Conservation (phyloP, 2,888 invertebrate genomes). For the Amblyjoppa fuscipennis region DNA sequence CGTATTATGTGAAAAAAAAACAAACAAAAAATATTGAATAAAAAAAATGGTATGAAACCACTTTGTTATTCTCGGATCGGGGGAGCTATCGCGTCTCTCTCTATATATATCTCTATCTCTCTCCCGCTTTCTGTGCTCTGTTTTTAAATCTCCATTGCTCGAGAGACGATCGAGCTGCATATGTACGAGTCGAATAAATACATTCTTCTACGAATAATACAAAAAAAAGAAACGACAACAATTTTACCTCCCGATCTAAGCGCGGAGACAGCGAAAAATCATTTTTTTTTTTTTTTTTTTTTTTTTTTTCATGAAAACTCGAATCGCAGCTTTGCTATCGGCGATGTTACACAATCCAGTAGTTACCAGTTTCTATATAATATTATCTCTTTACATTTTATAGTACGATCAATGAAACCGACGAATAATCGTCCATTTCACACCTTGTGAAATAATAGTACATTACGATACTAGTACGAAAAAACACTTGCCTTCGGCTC, state of each 20-base stretch:
- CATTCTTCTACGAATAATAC: constrained; percentile 67
- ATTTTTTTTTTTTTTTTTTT: not conserved
- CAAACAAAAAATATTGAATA: constrained; percentile 44
- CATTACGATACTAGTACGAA: no score
- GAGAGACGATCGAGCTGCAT: constrained; percentile 35
- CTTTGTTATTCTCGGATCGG: constrained; percentile 50
- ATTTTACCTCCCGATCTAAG: not conserved
- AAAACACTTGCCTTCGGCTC: no score
- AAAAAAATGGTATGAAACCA: constrained; percentile 71
- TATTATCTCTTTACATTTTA: constrained; percentile 75
- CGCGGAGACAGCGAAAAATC: not conserved
- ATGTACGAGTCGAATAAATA: constrained; percentile 70
- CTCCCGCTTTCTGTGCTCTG: constrained; percentile 34
- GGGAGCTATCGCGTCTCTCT: constrained; percentile 1
- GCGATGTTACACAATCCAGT: constrained; percentile 78
- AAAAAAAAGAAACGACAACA: not conserved
- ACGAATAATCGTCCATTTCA: constrained; percentile 69
- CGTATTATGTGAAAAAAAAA: constrained; percentile 48
- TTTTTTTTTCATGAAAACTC: not conserved
- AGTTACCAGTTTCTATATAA: constrained; percentile 77
- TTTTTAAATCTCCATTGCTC: constrained; percentile 41
- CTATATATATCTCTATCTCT: constrained; percentile 30
- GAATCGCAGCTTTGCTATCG: constrained; percentile 32
- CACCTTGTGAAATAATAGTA: no score
- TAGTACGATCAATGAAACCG: constrained; percentile 43